These are phyloP conservation scores for Mesocricetus auratus DNA, from an alignment of 2,113 vertebrate genomes.

Conservation along the genomic window DNA sequence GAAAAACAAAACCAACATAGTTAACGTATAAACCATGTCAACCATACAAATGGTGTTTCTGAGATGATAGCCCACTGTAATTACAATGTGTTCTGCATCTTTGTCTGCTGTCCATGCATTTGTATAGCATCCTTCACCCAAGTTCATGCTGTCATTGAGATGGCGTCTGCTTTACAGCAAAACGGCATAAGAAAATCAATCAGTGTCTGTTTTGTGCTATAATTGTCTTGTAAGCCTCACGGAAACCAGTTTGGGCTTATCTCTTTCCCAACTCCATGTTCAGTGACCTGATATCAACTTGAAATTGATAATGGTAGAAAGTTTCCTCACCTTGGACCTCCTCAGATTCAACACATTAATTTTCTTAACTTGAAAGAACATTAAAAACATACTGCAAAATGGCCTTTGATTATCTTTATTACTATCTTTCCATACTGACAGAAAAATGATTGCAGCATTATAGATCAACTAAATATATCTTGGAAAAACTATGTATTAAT, in stretches of 20 bases:
- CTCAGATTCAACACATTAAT: not conserved
- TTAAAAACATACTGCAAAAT: not conserved
- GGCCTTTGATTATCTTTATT: not conserved
- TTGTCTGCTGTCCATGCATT: conserved; percentile 6
- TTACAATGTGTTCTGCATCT: conserved; percentile 13
- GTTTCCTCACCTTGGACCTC: not conserved
- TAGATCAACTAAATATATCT: not conserved
- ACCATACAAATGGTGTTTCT: not conserved
- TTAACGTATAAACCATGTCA: conserved; percentile 48
- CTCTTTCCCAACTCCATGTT: not conserved
- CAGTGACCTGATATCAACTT: not conserved
- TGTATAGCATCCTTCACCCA: not conserved
- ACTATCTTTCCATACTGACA: not conserved
- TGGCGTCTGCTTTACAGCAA: conserved; percentile 5
- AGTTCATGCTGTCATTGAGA: not conserved
- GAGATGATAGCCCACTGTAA: not conserved
- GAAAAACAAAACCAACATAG: not conserved
- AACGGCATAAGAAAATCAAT: not conserved
- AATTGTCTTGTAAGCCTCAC: not conserved
- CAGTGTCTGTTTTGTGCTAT: not conserved
- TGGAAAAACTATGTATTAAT: not conserved
- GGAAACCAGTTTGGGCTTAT: not conserved
- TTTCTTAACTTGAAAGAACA: not conserved
- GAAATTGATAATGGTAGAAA: not conserved
- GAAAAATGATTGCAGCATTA: not conserved